A percentile compares a stretch with the other conserved stretches of the same genome.
Conservation (phyloP, 30 jellyfish, hydroid and myxozoan species). For the Sanderia malayensis region DNA sequence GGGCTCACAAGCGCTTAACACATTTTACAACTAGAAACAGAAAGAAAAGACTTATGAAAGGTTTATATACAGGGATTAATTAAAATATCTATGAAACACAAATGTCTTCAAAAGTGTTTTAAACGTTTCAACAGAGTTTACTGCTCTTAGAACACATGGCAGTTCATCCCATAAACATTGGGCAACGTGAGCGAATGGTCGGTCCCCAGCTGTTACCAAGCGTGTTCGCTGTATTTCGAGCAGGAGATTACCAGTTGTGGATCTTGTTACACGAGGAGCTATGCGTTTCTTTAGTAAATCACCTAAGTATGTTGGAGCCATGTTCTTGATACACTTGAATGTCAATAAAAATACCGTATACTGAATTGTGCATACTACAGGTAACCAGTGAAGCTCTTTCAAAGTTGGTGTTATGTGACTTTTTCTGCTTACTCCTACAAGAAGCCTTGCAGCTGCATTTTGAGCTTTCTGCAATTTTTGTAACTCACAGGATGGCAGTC, state of each 20-base stretch:
- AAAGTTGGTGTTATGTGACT: slow-evolving; percentile 14
- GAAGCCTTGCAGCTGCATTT: slow-evolving; percentile 45
- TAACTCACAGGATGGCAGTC: slow-evolving; percentile 55
- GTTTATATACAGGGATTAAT: too few relatives aligned
- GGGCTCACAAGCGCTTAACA: too few relatives aligned
- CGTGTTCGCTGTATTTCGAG: slow-evolving; percentile 23
- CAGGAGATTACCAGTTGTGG: slow-evolving; percentile 36
- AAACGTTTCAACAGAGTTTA: not conserved
- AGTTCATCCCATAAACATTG: not conserved
- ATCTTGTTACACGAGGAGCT: slow-evolving; percentile 52
- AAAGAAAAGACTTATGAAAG: too few relatives aligned
- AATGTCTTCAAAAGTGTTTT: not conserved
- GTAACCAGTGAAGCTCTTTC: slow-evolving; percentile 34
- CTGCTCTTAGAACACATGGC: not conserved
- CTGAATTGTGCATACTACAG: slow-evolving; percentile 40
- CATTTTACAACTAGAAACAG: too few relatives aligned
- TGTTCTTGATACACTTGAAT: slow-evolving; percentile 13
- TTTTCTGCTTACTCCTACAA: slow-evolving; percentile 27
- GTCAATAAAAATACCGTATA: slow-evolving; percentile 32
- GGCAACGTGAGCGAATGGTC: not conserved
- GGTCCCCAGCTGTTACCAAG: slow-evolving; percentile 31
- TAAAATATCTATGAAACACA: not conserved
- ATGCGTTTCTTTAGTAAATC: slow-evolving; percentile 29
- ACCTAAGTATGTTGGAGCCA: slow-evolving; percentile 17
- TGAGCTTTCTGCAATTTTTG: slow-evolving; percentile 36